Evolutionary conservation across 2,888 invertebrate genomes (phyloP), one percentile per base, ranked within the genome.

Genomic region (Eristalinus sepulchralis): DNA sequence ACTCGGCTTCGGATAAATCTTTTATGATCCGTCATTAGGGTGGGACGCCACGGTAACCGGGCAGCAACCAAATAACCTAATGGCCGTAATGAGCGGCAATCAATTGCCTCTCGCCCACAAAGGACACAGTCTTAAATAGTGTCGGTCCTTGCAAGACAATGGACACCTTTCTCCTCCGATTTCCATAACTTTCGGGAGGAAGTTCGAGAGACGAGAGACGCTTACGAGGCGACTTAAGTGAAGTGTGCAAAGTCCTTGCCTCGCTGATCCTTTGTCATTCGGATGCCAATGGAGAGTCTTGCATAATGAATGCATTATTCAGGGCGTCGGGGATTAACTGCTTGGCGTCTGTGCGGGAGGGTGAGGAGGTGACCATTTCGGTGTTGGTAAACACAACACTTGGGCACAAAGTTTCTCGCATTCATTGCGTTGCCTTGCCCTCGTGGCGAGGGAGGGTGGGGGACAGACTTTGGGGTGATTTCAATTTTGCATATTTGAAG

Each of bases 271-370:
- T 72, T 79, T 79, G 83, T 79, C 73, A 66, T 72, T 77, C 66
- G 17, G 73, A 22, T 11, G 10, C 57, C 63, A 20, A 57, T 76
- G 53, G 79, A 83, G 79, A 78, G 63, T 86, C 86, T 83, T 83
- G 87, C 87, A 87, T 87, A 87, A 83, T 87, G 79, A 87, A 87
- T 87, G 87, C 87, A 87, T 87, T 87, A 87, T 87, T 87, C 76
- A 76, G 55, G 63, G 80, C 73, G 64, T 47, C 60, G 2, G 62
- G 87, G 87, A 83, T 87, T 87, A 83, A 83, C 83, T 83, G 66
- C 24, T 24, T 8, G 24, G 24, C 24, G 31, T 27, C 68, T 63
- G 47, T 71, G 17, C 59, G 59, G 78, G 78, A 83, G n/a, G n/a
- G n/a, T 27, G 27, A 27, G 27, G 27, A 27, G 27, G 47, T 87